phyloP scores from a whole-genome alignment of 2,113 vertebrate genomes.

The Bucco capensis region DNA sequence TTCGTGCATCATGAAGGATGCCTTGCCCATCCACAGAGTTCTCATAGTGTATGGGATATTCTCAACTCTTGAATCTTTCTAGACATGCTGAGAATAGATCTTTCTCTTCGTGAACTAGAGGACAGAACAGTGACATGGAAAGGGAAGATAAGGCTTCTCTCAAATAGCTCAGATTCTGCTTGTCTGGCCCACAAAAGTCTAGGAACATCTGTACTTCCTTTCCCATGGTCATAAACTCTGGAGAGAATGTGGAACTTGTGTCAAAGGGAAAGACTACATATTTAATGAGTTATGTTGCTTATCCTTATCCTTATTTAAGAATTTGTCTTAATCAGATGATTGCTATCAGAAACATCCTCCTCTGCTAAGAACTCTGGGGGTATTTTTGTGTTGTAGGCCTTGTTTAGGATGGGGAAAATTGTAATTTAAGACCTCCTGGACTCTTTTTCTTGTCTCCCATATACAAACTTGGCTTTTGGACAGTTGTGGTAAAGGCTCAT shows the following conservation, averaged over 20 bases:
- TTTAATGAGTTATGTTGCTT: conserved; percentile 51
- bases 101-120: background rate
- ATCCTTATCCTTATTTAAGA: conserved; percentile 51
- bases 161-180: conserved; percentile 38
- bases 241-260: conserved; percentile 43
- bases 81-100: background rate
- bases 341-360: conserved; percentile 41
- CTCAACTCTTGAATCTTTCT: conserved; percentile 24
- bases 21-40: background rate
- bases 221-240: conserved; percentile 61
- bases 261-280: conserved; percentile 33
- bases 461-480: background rate
- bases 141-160: conserved; percentile 30
- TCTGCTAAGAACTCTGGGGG: background rate
- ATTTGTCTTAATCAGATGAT: conserved; percentile 41
- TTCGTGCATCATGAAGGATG: background rate
- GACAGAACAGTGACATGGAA: background rate
- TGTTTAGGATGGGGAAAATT: background rate
- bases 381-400: background rate
- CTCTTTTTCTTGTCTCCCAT: background rate
- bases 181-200: conserved; percentile 32
- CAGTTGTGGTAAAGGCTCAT: background rate
- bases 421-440: conserved; percentile 40
- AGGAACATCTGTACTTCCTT: conserved; percentile 50
- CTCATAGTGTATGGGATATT: background rate